Conservation (phyloP, 2,797 vertebrate genomes). For the Lacerta agilis region DNA sequence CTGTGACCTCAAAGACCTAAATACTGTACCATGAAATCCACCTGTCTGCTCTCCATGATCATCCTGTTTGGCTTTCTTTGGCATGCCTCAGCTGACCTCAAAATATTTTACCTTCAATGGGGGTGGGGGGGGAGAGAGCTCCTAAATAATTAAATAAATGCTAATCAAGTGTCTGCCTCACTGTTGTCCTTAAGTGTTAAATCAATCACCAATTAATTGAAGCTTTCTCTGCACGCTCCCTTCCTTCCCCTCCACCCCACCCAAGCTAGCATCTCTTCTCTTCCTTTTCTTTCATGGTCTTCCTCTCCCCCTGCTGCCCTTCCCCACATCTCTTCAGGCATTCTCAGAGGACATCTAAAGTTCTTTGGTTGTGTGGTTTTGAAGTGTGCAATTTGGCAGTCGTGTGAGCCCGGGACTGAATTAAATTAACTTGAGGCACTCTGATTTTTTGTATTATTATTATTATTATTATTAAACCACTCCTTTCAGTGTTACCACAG, state of each 20-base stretch:
- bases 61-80: slow-evolving; percentile 49
- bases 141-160: slow-evolving; percentile 77
- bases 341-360: slow-evolving; percentile 80
- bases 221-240: slow-evolving; percentile 70
- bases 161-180: slow-evolving; percentile 51
- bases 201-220: slow-evolving; percentile 74
- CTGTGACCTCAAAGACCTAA: slow-evolving; percentile 6
- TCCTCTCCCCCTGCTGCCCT: slow-evolving; percentile 38
- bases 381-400: slow-evolving; percentile 81
- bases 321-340: slow-evolving; percentile 64
- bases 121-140: neutral
- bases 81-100: slow-evolving; percentile 49
- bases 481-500: slow-evolving; percentile 78
- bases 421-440: slow-evolving; percentile 83
- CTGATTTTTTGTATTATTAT: slow-evolving; percentile 70
- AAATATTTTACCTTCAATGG: slow-evolving; percentile 44
- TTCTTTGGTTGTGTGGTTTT: slow-evolving; percentile 78
- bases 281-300: slow-evolving; percentile 75
- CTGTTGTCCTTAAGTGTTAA: slow-evolving; percentile 73
- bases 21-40: slow-evolving; percentile 1
- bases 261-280: slow-evolving; percentile 66
- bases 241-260: slow-evolving; percentile 45
- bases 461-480: slow-evolving; percentile 75
- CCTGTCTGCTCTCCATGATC: slow-evolving; percentile 50
- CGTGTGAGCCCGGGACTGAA: slow-evolving; percentile 75